These are phyloP conservation scores for Noctua janthe DNA, from an alignment of 2,888 invertebrate genomes.

Conservation along the genomic window DNA sequence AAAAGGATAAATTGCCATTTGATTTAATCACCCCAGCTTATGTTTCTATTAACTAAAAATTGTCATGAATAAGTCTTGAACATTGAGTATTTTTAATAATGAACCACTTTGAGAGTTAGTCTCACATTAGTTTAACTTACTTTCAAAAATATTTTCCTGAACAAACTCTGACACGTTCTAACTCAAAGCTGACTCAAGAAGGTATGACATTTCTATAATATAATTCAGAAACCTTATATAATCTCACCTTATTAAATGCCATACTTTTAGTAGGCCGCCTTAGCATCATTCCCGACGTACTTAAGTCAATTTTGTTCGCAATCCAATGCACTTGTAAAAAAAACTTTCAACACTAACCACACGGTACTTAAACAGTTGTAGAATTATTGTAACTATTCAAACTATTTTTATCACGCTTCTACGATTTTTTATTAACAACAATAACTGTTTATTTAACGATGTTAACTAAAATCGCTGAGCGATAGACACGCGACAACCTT, in stretches of 20 bases:
- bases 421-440: constrained; percentile 66
- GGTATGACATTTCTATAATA: constrained; percentile 48
- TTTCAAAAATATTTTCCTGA: not conserved
- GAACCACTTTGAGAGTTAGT: constrained; percentile 14
- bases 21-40: not conserved
- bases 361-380: constrained; percentile 53
- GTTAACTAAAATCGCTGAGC: constrained; percentile 72
- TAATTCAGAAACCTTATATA: constrained; percentile 57
- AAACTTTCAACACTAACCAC: constrained; percentile 75
- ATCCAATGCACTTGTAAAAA: constrained; percentile 78
- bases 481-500: constrained; percentile 72
- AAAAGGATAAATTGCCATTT: not conserved
- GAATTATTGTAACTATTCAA: constrained; percentile 48
- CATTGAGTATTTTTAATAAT: not conserved
- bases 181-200: constrained; percentile 11
- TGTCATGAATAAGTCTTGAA: not conserved
- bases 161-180: not conserved
- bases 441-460: constrained; percentile 81
- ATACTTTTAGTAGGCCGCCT: constrained; percentile 78
- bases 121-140: constrained; percentile 2
- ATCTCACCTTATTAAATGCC: constrained; percentile 81
- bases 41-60: not conserved
- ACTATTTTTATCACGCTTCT: constrained; percentile 49
- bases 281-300: constrained; percentile 81
- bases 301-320: constrained; percentile 82